Conservation (phyloP, 2,113 vertebrate species). For the Antigone vipio region DNA sequence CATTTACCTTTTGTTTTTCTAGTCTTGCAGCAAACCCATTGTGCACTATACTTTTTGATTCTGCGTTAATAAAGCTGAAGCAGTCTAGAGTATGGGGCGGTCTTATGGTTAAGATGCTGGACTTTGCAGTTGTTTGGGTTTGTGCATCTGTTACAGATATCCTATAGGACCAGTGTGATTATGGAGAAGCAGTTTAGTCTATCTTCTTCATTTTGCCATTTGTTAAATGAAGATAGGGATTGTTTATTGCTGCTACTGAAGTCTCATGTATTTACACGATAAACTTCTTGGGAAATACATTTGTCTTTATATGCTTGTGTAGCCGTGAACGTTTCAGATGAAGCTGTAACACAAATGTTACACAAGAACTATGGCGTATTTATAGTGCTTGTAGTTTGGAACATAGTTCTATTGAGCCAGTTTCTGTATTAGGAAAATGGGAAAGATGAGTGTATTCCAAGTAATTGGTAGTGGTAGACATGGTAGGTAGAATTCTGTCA, state of each 20-base stretch:
- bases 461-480: neutral
- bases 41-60: neutral
- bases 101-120: neutral
- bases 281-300: neutral
- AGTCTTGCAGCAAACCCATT: accelerated
- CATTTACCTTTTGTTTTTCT: neutral
- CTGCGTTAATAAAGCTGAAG: neutral
- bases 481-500: neutral
- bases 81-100: accelerated
- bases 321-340: neutral
- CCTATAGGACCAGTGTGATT: neutral
- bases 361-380: accelerated
- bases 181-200: neutral
- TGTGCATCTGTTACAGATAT: neutral
- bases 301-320: neutral
- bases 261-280: neutral
- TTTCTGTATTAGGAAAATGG: neutral
- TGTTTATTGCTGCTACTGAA: neutral
- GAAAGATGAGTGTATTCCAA: neutral
- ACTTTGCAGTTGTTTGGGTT: neutral
- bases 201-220: neutral
- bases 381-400: neutral
- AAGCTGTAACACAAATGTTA: neutral
- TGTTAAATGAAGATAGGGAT: neutral
- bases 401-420: neutral